Evolutionary conservation across 2,797 vertebrate genomes (phyloP).

Genomic region (Falco biarmicus): DNA sequence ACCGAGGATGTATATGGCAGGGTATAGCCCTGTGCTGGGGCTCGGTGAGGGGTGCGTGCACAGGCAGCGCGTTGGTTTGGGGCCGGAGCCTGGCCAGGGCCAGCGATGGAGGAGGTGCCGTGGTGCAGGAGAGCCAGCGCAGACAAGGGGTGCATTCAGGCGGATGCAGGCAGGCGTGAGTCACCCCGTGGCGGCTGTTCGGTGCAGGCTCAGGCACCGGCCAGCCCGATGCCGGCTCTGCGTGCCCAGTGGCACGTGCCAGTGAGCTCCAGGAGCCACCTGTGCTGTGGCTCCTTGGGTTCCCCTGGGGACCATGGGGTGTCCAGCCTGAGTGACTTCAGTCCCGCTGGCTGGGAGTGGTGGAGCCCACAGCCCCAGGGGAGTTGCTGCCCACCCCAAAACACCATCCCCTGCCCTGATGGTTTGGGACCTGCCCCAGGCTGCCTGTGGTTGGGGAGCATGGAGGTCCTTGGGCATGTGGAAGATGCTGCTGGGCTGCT

Average conservation of each 20-base stretch:
- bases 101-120: rapidly evolving
- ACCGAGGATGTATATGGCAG: background rate
- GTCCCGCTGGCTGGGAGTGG: background rate
- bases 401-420: background rate
- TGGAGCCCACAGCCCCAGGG: background rate
- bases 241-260: background rate
- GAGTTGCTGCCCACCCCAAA: background rate
- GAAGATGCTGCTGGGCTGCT: background rate
- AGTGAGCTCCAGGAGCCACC: background rate
- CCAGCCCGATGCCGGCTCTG: background rate
- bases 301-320: too few species aligned
- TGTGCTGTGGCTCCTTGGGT: background rate
- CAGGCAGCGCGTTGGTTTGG: background rate
- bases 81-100: background rate
- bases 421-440: background rate
- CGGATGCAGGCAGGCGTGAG: background rate
- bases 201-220: background rate
- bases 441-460: background rate
- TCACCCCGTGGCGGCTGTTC: background rate
- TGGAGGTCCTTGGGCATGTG: background rate
- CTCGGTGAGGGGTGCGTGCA: background rate
- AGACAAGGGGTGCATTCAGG: background rate
- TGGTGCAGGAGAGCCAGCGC: background rate
- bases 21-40: background rate
- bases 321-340: background rate